Conservation (phyloP, 2,797 vertebrate genomes). For the Schizothorax lantsangensis region DNA sequence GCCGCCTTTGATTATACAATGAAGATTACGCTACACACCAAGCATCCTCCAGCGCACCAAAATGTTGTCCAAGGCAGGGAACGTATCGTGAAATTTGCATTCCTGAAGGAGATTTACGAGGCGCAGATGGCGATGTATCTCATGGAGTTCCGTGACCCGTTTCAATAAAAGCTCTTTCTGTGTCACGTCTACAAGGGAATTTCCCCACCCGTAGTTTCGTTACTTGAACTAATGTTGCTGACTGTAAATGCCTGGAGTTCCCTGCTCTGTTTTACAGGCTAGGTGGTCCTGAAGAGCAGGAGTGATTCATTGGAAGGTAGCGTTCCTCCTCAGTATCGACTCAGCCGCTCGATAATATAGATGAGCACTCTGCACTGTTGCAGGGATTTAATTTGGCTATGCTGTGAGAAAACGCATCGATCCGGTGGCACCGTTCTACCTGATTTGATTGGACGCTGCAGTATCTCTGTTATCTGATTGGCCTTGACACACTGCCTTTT, state of each 20-base stretch:
- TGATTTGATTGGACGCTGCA: slow-evolving; percentile 41
- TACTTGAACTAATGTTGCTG: slow-evolving; percentile 25
- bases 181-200: slow-evolving; percentile 33
- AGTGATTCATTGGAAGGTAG: slow-evolving; percentile 50
- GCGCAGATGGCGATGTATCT: background rate
- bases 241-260: slow-evolving; percentile 53
- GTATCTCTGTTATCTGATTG: slow-evolving; percentile 38
- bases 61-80: slow-evolving; percentile 23
- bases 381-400: slow-evolving; percentile 63
- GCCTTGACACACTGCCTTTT: slow-evolving; percentile 12
- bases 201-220: slow-evolving; percentile 49
- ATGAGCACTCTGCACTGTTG: slow-evolving; percentile 53
- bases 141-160: background rate
- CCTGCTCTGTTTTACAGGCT: slow-evolving; percentile 50
- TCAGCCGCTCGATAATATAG: slow-evolving; percentile 56
- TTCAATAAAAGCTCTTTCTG: slow-evolving; percentile 38
- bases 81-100: slow-evolving; percentile 28
- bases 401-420: slow-evolving; percentile 55
- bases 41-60: slow-evolving; percentile 21
- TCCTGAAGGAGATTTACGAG: slow-evolving; percentile 32
- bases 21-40: slow-evolving; percentile 51
- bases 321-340: slow-evolving; percentile 47
- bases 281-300: slow-evolving; percentile 39
- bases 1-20: slow-evolving; percentile 51
- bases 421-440: slow-evolving; percentile 29